A percentile compares a stretch with the other conserved stretches of the same genome.
Evolutionary conservation across 2,888 invertebrate genomes (phyloP).

Genomic region (Caenorhabditis zanzibari): DNA sequence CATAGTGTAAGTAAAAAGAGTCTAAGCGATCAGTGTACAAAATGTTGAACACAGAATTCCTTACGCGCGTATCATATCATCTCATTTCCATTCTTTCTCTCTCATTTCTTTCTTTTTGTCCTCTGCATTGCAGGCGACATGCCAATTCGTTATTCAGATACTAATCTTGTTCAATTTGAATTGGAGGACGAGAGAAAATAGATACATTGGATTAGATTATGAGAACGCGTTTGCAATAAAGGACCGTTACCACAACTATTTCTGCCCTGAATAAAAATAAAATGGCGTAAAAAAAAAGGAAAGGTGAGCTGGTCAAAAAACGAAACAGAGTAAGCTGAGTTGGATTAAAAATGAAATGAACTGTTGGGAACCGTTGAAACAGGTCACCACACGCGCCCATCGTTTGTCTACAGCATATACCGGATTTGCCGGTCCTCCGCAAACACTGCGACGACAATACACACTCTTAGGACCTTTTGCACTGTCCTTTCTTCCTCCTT

Average conservation of each 20-base stretch:
- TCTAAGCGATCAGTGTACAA: slow-evolving; percentile 44
- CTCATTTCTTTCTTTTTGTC: slow-evolving; percentile 13
- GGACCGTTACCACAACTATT: background rate
- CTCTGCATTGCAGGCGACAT: slow-evolving; percentile 7
- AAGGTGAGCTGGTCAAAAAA: background rate
- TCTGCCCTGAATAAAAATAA: background rate
- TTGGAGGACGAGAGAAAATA: background rate
- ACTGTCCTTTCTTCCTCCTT: slow-evolving; percentile 10
- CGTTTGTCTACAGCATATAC: slow-evolving; percentile 29
- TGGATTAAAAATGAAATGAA: slow-evolving; percentile 44
- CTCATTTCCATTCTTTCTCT: slow-evolving; percentile 10
- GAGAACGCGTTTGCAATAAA: background rate
- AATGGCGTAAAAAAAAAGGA: background rate
- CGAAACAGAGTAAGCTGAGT: slow-evolving; percentile 11
- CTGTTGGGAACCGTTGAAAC: slow-evolving; percentile 55
- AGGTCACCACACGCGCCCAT: slow-evolving; percentile 40
- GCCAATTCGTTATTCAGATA: slow-evolving; percentile 39
- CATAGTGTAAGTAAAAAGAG: slow-evolving; percentile 27
- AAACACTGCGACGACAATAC: slow-evolving; percentile 56
- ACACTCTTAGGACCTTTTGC: slow-evolving; percentile 21
- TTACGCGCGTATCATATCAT: slow-evolving; percentile 41
- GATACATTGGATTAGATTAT: slow-evolving; percentile 12
- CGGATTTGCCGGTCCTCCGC: slow-evolving; percentile 57
- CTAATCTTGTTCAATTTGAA: slow-evolving; percentile 43
- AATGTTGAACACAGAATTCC: slow-evolving; percentile 23